phyloP scores from a whole-genome alignment of 1,140 invertebrate genomes.

The Contarinia nasturtii region DNA sequence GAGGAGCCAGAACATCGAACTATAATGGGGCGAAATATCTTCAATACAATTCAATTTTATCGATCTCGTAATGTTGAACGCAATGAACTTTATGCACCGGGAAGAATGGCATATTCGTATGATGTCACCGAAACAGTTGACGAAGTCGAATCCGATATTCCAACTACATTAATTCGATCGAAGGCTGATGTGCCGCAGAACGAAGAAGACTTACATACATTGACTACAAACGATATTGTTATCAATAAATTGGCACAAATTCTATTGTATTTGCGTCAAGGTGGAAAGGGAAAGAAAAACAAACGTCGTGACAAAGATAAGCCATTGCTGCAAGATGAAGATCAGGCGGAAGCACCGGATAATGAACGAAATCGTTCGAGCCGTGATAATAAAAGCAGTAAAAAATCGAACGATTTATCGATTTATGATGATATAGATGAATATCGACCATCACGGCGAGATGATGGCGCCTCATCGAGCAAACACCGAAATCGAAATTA shows the following conservation, averaged over 20 bases:
- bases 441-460: not conserved
- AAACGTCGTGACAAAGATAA: slow-evolving; percentile 35
- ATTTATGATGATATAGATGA: slow-evolving; percentile 11
- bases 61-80: slow-evolving; percentile 49
- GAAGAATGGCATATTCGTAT: slow-evolving; percentile 78
- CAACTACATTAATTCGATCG: slow-evolving; percentile 85
- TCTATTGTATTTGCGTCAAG: slow-evolving; percentile 78
- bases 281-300: slow-evolving; percentile 53
- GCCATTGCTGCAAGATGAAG: slow-evolving; percentile 16
- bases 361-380: slow-evolving; percentile 8
- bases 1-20: slow-evolving; percentile 69
- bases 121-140: slow-evolving; percentile 72
- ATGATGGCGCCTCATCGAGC: not conserved
- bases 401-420: not conserved
- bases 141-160: slow-evolving; percentile 81
- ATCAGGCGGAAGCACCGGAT: slow-evolving; percentile 5
- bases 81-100: slow-evolving; percentile 90
- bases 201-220: slow-evolving; percentile 39
- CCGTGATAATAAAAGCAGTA: too few relatives aligned
- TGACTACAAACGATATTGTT: slow-evolving; percentile 88
- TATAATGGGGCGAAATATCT: slow-evolving; percentile 53
- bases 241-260: slow-evolving; percentile 97
- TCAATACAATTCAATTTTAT: slow-evolving; percentile 42
- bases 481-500: slow-evolving; percentile 20
- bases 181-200: slow-evolving; percentile 77